These are phyloP conservation scores for Leptinotarsa undecemlineata DNA, from an alignment of 1,140 invertebrate species.

Conservation along the genomic window DNA sequence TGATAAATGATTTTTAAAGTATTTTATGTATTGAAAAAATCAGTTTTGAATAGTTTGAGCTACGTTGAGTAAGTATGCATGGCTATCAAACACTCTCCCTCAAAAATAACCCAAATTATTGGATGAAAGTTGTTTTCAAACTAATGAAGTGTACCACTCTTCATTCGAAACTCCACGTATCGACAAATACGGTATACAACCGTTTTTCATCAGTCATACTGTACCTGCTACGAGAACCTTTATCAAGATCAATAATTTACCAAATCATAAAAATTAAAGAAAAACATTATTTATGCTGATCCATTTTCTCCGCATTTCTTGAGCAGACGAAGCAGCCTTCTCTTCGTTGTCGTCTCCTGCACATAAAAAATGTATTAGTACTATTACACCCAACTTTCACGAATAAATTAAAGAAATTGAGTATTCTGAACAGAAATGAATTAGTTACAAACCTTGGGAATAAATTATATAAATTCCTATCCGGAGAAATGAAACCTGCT, in stretches of 20 bases:
- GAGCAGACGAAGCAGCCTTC: background rate
- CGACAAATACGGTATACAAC: background rate
- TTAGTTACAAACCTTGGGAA: background rate
- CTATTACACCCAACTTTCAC: too few species aligned
- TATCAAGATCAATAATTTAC: conserved; percentile 10
- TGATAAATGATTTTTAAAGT: too few species aligned
- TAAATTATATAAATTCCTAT: background rate
- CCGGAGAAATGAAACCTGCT: background rate
- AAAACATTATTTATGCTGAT: background rate
- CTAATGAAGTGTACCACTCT: too few species aligned
- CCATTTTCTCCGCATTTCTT: background rate
- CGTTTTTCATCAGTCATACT: background rate
- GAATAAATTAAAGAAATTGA: too few species aligned
- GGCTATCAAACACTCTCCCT: too few species aligned
- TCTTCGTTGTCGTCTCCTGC: background rate
- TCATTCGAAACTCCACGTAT: too few species aligned
- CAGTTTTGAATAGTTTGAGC: too few species aligned
- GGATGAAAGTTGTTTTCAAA: too few species aligned
- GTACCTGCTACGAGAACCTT: conserved; percentile 1
- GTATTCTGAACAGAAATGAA: background rate
- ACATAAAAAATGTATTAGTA: background rate
- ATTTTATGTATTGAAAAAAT: too few species aligned
- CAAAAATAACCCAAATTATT: too few species aligned
- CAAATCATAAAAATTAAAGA: conserved; percentile 7
- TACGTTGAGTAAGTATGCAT: too few species aligned